A percentile compares a stretch with the other conserved stretches of the same genome.
phyloP scores from a whole-genome alignment of 2,888 invertebrate genomes.

The Thymelicus sylvestris region DNA sequence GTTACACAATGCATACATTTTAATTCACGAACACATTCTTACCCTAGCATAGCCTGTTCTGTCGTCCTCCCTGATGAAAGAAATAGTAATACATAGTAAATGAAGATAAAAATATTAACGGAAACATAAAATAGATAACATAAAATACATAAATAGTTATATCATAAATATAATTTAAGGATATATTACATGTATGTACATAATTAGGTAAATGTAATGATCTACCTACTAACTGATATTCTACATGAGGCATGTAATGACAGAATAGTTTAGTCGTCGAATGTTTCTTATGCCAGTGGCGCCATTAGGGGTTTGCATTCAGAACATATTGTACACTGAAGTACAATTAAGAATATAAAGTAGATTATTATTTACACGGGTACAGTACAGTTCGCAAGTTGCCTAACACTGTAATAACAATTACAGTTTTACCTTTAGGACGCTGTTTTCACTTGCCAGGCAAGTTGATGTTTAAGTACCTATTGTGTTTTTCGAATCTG shows the following conservation, averaged over 20 bases:
- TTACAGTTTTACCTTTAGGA: no score
- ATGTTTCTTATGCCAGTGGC: constrained; percentile 1
- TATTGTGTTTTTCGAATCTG: no score
- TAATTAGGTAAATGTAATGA: neutral
- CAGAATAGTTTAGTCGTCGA: neutral
- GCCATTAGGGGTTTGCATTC: constrained; percentile 66
- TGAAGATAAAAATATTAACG: constrained; percentile 50
- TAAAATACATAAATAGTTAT: constrained; percentile 43
- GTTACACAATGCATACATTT: constrained; percentile 69
- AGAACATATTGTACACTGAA: constrained; percentile 65
- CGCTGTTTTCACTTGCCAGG: no score
- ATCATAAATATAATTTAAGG: constrained; percentile 41
- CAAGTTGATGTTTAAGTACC: no score
- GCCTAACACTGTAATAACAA: neutral
- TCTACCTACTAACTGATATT: neutral
- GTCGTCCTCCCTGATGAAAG: constrained; percentile 85
- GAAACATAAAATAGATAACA: constrained; percentile 36
- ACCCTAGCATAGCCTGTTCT: constrained; percentile 84
- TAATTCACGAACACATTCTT: constrained; percentile 79
- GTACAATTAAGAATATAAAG: constrained; percentile 13
- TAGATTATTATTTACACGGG: constrained; percentile 9
- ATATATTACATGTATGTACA: neutral
- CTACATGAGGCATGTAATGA: constrained; percentile 3
- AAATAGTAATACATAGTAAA: constrained; percentile 68
- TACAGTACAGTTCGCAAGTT: neutral